Evolutionary conservation across 2,113 vertebrate genomes (phyloP).

Genomic region (Campylomormyrus tamandua): DNA sequence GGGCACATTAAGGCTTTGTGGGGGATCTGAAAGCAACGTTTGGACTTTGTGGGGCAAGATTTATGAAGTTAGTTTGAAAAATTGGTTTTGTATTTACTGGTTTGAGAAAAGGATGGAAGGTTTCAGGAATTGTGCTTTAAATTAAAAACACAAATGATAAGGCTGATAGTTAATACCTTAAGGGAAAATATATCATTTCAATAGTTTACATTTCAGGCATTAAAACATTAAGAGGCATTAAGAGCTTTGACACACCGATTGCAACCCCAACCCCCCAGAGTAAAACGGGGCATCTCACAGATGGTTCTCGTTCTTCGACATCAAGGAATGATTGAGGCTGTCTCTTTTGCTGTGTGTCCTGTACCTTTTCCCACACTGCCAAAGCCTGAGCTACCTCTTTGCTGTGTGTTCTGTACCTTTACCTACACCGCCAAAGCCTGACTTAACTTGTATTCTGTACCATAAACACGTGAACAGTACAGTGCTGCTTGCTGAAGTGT

Average conservation of each 20-base stretch:
- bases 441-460: not conserved
- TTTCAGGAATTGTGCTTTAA: not conserved
- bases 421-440: too few relatives aligned
- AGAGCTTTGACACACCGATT: not conserved
- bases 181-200: not conserved
- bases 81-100: not conserved
- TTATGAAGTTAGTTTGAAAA: not conserved
- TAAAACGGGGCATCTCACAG: not conserved
- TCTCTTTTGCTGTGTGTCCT: too few relatives aligned
- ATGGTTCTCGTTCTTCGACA: constrained; percentile 13
- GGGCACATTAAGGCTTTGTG: too few relatives aligned
- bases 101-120: not conserved
- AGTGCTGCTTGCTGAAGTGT: constrained; percentile 21
- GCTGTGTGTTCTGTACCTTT: not conserved
- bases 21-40: too few relatives aligned
- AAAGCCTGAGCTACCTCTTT: not conserved
- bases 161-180: not conserved
- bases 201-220: not conserved
- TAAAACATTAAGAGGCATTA: not conserved
- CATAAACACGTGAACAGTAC: constrained; percentile 15
- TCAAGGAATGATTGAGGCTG: constrained; percentile 6
- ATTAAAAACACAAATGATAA: not conserved
- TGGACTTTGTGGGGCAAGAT: not conserved
- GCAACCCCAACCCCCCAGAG: not conserved
- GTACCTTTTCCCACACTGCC: too few relatives aligned